Evolutionary conservation across 2,113 vertebrate genomes (phyloP).

Genomic region (Eretmodus cyanostictus): DNA sequence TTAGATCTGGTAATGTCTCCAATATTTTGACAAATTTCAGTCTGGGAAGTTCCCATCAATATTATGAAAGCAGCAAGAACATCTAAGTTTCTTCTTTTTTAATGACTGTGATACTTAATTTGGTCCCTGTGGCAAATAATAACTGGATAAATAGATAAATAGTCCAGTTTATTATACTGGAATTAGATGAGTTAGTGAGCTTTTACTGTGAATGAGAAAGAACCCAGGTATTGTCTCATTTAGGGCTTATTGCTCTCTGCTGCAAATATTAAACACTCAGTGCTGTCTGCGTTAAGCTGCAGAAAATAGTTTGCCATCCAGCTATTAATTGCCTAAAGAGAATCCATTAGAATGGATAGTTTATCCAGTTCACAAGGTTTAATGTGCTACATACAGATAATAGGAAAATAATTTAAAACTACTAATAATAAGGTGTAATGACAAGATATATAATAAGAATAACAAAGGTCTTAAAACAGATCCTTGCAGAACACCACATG

Average conservation of each 20-base stretch:
- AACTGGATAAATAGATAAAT: not conserved
- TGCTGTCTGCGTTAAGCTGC: not conserved
- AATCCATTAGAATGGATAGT: not conserved
- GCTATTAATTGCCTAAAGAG: not conserved
- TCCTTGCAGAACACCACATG: not conserved
- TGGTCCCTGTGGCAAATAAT: not conserved
- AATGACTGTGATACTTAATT: not conserved
- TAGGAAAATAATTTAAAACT: not conserved
- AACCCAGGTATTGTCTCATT: not conserved
- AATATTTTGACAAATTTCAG: not conserved
- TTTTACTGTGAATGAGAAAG: not conserved
- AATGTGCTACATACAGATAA: not conserved
- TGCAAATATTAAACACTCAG: not conserved
- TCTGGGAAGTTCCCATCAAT: not conserved
- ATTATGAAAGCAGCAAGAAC: not conserved
- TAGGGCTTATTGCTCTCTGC: not conserved
- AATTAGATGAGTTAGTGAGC: accelerated
- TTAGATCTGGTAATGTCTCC: not conserved
- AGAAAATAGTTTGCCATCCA: not conserved
- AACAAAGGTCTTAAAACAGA: not conserved
- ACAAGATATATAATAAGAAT: not conserved
- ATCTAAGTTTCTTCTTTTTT: not conserved
- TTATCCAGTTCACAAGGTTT: not conserved
- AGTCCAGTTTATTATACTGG: not conserved
- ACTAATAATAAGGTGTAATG: not conserved